Percentiles rank a stretch among this genome's conserved stretches.
These are phyloP conservation scores for Drosophila pseudotalamancana DNA, from an alignment of 2,888 invertebrate genomes.

Conservation along the genomic window DNA sequence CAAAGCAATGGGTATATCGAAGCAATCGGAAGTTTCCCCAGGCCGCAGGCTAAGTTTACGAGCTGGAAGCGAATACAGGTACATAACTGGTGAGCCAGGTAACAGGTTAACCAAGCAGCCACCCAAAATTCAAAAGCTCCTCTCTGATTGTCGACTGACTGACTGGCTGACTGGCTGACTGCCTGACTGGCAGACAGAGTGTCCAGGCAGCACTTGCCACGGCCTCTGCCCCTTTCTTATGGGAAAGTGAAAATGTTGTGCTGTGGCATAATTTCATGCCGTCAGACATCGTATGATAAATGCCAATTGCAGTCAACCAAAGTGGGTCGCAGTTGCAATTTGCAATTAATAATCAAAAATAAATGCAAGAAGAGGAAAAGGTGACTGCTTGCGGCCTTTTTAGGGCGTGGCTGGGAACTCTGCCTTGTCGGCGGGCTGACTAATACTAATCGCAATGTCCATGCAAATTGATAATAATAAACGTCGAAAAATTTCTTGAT, in stretches of 20 bases:
- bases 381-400: conserved; percentile 9
- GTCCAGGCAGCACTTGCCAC: conserved; percentile 27
- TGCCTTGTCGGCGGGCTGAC: conserved; percentile 41
- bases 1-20: conserved; percentile 3
- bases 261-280: conserved; percentile 60
- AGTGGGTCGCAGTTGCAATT: conserved; percentile 75
- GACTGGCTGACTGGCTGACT: conserved; percentile 29
- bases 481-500: conserved; percentile 46
- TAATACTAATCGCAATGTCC: conserved; percentile 54
- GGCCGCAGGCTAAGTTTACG: conserved; percentile 37
- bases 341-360: conserved; percentile 60
- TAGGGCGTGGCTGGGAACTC: conserved; percentile 52
- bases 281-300: conserved; percentile 68
- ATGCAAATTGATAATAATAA: conserved; percentile 66
- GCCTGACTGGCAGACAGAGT: conserved; percentile 31
- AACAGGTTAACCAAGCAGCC: conserved; percentile 40
- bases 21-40: conserved; percentile 38
- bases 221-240: conserved; percentile 45
- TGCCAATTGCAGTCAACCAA: conserved; percentile 42
- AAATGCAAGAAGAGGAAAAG: conserved; percentile 10
- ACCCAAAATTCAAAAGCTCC: conserved; percentile 59
- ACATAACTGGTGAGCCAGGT: conserved; percentile 26
- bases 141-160: conserved; percentile 39
- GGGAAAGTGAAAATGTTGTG: conserved; percentile 74
- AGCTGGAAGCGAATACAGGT: conserved; percentile 49